These are phyloP conservation scores for Tetranychus piercei DNA, from an alignment of 2,888 invertebrate genomes.

Conservation along the genomic window DNA sequence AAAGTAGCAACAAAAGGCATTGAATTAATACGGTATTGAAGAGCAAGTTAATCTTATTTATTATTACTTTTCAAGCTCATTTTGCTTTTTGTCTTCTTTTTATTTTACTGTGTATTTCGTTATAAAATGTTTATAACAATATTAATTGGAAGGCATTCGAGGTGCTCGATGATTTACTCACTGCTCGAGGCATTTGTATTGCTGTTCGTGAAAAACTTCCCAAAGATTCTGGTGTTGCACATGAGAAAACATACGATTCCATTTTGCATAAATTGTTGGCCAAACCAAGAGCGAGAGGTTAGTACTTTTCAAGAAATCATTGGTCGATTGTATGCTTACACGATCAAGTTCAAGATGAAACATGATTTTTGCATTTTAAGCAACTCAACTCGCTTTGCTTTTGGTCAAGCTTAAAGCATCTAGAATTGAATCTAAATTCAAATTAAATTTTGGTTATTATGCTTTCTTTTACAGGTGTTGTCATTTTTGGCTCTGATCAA, in stretches of 20 bases:
- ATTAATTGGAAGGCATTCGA: conserved; percentile 60
- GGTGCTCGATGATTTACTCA: conserved; percentile 67
- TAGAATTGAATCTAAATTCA: too few relatives aligned
- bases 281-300: conserved; percentile 73
- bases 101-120: not conserved
- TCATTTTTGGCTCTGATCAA: conserved; percentile 87
- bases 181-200: conserved; percentile 68
- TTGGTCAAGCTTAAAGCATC: too few relatives aligned
- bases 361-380: too few relatives aligned
- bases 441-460: too few relatives aligned
- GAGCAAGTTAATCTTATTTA: too few relatives aligned
- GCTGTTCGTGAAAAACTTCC: conserved; percentile 82
- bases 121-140: not conserved
- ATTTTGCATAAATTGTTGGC: conserved; percentile 66
- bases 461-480: conserved; percentile 56
- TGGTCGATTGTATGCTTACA: not conserved
- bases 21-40: too few relatives aligned
- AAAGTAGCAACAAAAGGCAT: too few relatives aligned
- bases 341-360: not conserved
- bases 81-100: not conserved
- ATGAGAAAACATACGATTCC: conserved; percentile 64
- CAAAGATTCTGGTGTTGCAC: conserved; percentile 85
- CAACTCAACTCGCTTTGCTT: too few relatives aligned
- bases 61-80: not conserved
- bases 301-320: conserved; percentile 24